A percentile compares a stretch with the other conserved stretches of the same genome.
phyloP scores from a whole-genome alignment of 2,113 vertebrate species.

The Chinchilla lanigera region DNA sequence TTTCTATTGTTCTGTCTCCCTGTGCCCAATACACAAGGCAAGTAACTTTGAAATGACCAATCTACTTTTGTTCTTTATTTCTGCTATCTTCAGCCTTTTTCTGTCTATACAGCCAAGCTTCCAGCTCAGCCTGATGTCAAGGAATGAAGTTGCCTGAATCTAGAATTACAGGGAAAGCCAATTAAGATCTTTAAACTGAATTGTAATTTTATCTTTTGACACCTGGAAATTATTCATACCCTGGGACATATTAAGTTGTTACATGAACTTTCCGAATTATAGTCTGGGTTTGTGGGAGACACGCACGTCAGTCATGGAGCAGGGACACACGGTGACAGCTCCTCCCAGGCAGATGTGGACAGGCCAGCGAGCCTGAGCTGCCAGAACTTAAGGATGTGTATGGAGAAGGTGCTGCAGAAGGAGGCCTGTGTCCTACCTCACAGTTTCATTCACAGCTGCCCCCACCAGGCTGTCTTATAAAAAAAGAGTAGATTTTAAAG shows the following conservation, averaged over 20 bases:
- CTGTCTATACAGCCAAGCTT: neutral
- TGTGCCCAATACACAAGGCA: neutral
- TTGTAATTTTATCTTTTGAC: slow-evolving; percentile 18
- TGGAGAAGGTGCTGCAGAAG: neutral
- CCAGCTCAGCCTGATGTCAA: neutral
- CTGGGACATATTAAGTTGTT: neutral
- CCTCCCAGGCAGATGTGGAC: neutral
- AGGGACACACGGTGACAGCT: neutral
- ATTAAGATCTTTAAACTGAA: slow-evolving; percentile 12
- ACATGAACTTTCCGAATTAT: neutral
- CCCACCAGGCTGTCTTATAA: neutral
- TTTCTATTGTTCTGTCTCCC: neutral
- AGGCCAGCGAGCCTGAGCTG: neutral
- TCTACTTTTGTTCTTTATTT: neutral
- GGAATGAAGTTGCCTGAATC: neutral
- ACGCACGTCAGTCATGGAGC: neutral
- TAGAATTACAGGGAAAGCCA: slow-evolving; percentile 5
- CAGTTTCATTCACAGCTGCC: neutral
- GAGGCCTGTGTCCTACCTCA: rapidly evolving
- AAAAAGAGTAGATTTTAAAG: neutral
- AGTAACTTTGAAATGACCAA: neutral
- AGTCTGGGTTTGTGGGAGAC: neutral
- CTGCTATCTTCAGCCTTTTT: neutral
- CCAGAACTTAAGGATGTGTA: neutral
- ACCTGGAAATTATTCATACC: neutral